Evolutionary conservation across 2,888 invertebrate species (phyloP).

Genomic region (Ferdinandea cuprea): DNA sequence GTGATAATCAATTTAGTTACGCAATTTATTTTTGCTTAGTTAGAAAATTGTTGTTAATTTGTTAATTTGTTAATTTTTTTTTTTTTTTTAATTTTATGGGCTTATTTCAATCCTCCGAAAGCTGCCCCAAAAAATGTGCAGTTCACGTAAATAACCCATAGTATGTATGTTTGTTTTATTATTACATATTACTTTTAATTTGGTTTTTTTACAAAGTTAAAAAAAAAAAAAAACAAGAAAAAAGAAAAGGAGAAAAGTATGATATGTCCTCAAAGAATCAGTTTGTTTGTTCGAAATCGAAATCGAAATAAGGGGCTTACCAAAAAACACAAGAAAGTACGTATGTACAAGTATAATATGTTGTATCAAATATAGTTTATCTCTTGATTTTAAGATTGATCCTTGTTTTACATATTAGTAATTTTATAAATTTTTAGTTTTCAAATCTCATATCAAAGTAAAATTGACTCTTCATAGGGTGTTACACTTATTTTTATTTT

Average conservation of each 20-base stretch:
- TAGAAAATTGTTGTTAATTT: slow-evolving; percentile 62
- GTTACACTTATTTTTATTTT: slow-evolving; percentile 63
- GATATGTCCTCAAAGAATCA: slow-evolving; percentile 74
- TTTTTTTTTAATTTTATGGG: slow-evolving; percentile 51
- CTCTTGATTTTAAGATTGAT: slow-evolving; percentile 74
- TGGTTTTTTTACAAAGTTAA: no score
- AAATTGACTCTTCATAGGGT: slow-evolving; percentile 77
- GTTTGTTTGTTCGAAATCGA: slow-evolving; percentile 65
- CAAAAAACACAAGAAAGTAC: slow-evolving; percentile 63
- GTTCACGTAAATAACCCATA: slow-evolving; percentile 64
- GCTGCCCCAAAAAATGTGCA: slow-evolving; percentile 65
- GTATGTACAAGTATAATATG: slow-evolving; percentile 72
- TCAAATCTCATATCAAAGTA: slow-evolving; percentile 75
- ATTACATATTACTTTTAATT: no score
- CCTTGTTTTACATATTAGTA: slow-evolving; percentile 74
- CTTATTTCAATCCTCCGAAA: slow-evolving; percentile 50
- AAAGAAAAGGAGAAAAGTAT: slow-evolving; percentile 68
- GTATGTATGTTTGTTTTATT: slow-evolving; percentile 48
- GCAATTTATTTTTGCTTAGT: slow-evolving; percentile 51
- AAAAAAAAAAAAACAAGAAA: no score
- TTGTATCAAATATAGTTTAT: slow-evolving; percentile 75
- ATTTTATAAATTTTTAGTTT: slow-evolving; percentile 70
- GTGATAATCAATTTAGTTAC: slow-evolving; percentile 64
- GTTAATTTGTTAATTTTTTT: no score
- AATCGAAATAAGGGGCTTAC: slow-evolving; percentile 60